These are phyloP conservation scores for Neria commutata DNA, from an alignment of 2,888 invertebrate genomes.

Conservation along the genomic window DNA sequence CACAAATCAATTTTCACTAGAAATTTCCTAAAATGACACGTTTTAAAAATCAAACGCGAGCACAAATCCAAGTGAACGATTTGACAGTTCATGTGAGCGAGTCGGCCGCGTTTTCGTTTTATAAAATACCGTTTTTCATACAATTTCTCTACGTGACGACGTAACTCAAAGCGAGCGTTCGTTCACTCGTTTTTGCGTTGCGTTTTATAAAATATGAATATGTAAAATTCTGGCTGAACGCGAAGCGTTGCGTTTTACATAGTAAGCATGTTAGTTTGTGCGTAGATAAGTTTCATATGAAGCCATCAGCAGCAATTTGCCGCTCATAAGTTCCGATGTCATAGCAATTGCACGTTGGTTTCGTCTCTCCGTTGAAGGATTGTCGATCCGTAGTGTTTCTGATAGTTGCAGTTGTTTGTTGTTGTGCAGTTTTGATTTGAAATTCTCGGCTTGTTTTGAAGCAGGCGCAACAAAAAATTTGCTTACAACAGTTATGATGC, in stretches of 20 bases:
- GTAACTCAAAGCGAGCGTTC: no score
- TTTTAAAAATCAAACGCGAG: not conserved
- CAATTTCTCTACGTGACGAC: no score
- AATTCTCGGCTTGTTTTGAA: not conserved
- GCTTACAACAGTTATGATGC: not conserved
- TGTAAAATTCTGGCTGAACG: no score
- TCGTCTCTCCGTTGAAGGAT: not conserved
- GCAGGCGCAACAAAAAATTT: conserved; percentile 10
- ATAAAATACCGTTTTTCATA: no score
- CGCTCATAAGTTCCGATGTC: conserved; percentile 9
- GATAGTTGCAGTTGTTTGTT: not conserved
- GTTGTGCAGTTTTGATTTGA: conserved; percentile 8
- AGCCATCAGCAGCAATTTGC: conserved; percentile 14
- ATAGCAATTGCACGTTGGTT: conserved; percentile 2
- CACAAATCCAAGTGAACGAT: no score
- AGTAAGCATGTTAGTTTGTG: not conserved
- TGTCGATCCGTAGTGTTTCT: not conserved
- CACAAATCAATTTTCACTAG: no score
- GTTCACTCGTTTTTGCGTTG: no score
- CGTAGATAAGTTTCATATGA: conserved; percentile 18
- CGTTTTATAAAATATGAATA: no score
- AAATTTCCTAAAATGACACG: no score
- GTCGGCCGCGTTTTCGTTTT: no score
- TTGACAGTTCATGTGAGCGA: no score
- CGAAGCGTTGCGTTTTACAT: no score